phyloP scores from a whole-genome alignment of 2,888 invertebrate species.

The Drosophila phalerata region DNA sequence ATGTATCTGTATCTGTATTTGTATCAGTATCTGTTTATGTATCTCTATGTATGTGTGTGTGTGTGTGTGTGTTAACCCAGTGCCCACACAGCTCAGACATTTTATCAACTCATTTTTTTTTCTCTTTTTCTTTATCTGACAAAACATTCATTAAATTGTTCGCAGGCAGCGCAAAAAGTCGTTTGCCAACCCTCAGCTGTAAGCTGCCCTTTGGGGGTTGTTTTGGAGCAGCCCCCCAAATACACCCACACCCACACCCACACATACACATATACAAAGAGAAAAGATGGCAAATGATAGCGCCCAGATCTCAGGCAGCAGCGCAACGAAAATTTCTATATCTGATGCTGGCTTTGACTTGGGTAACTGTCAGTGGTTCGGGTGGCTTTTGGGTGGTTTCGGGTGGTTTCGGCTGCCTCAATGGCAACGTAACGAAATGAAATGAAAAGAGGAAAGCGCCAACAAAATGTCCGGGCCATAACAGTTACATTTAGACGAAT shows the following conservation, averaged over 20 bases:
- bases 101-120: slow-evolving; percentile 62
- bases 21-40: slow-evolving; percentile 10
- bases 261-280: slow-evolving; percentile 41
- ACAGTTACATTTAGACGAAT: slow-evolving; percentile 69
- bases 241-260: slow-evolving; percentile 22
- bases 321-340: slow-evolving; percentile 77
- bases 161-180: slow-evolving; percentile 57
- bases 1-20: slow-evolving; percentile 12
- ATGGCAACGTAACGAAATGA: slow-evolving; percentile 27
- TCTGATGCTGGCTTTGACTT: slow-evolving; percentile 74
- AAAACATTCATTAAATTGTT: slow-evolving; percentile 81
- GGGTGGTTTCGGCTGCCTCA: slow-evolving; percentile 4
- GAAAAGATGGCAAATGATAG: slow-evolving; percentile 77
- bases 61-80: slow-evolving; percentile 38
- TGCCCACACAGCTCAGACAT: slow-evolving; percentile 53
- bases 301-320: slow-evolving; percentile 65
- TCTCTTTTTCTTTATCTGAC: slow-evolving; percentile 67
- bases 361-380: slow-evolving; percentile 48
- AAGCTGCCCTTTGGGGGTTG: slow-evolving; percentile 73
- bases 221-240: slow-evolving; percentile 64
- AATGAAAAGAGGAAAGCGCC: slow-evolving; percentile 40
- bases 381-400: slow-evolving; percentile 24
- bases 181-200: slow-evolving; percentile 62
- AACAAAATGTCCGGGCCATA: slow-evolving; percentile 67
- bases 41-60: slow-evolving; percentile 12